Evolutionary conservation across 2,797 vertebrate genomes (phyloP).

Genomic region (Crypturellus tataupa): DNA sequence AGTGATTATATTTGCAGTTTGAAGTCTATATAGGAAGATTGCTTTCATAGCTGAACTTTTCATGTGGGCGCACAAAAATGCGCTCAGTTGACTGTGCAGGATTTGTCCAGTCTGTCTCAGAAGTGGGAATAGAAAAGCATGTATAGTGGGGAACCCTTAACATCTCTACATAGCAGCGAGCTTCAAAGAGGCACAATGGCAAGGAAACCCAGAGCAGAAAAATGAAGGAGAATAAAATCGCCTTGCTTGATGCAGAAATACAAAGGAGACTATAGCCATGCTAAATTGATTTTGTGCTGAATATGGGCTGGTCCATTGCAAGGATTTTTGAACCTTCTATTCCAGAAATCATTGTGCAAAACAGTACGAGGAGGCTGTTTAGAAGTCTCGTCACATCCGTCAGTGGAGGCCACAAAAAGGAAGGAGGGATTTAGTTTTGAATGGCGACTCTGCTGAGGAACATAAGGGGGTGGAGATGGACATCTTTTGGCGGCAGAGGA

Average conservation of each 20-base stretch:
- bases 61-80: neutral
- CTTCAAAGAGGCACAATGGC: slow-evolving; percentile 50
- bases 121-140: neutral
- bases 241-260: slow-evolving; percentile 63
- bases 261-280: slow-evolving; percentile 70
- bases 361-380: slow-evolving; percentile 77
- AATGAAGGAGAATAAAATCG: slow-evolving; percentile 53
- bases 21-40: neutral
- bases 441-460: slow-evolving; percentile 76
- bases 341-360: slow-evolving; percentile 75
- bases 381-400: slow-evolving; percentile 82
- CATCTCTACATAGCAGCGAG: slow-evolving; percentile 9
- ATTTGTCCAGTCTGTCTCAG: neutral
- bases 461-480: slow-evolving; percentile 66
- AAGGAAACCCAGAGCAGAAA: slow-evolving; percentile 48
- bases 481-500: slow-evolving; percentile 62
- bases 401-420: slow-evolving; percentile 63
- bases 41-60: neutral
- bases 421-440: slow-evolving; percentile 70
- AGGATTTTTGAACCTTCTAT: slow-evolving; percentile 71
- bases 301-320: slow-evolving; percentile 65
- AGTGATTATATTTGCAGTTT: neutral
- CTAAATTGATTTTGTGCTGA: slow-evolving; percentile 80
- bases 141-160: neutral
- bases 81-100: neutral